Evolutionary conservation across 1,140 invertebrate species (phyloP).

Genomic region (Choristoneura fumiferana): DNA sequence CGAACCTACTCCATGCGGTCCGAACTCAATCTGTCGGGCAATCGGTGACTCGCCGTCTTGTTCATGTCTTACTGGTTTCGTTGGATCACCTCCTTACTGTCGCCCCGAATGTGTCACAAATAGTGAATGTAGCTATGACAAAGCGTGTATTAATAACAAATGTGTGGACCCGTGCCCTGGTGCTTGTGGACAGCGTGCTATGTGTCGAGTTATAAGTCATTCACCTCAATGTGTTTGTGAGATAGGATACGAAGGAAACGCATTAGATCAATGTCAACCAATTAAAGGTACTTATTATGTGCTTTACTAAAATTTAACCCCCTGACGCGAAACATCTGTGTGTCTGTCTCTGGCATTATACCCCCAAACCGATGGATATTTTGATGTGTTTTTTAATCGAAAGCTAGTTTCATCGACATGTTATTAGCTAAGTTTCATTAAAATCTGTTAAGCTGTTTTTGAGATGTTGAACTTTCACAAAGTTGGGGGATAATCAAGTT

Average conservation of each 20-base stretch:
- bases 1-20: constrained; percentile 81
- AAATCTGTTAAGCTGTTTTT: no score
- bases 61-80: constrained; percentile 84
- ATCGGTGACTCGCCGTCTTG: constrained; percentile 85
- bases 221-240: constrained; percentile 85
- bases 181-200: constrained; percentile 85
- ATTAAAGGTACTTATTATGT: constrained; percentile 41
- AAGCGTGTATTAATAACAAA: constrained; percentile 85
- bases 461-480: no score
- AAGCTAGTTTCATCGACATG: no score
- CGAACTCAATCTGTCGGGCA: constrained; percentile 87
- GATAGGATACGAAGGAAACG: constrained; percentile 83
- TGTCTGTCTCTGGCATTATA: no score
- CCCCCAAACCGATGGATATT: no score
- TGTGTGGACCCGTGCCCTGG: constrained; percentile 88
- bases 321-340: no score
- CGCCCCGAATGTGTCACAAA: constrained; percentile 86
- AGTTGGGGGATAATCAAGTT: no score
- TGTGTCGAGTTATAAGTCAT: constrained; percentile 87
- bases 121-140: constrained; percentile 84
- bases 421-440: no score
- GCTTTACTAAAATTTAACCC: no score
- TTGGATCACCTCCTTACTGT: constrained; percentile 83
- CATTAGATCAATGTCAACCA: constrained; percentile 80
- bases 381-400: no score